Base-by-base conservation (phyloP, 2,888 invertebrate species). In the Troglohyphantes excavatus region DNA sequence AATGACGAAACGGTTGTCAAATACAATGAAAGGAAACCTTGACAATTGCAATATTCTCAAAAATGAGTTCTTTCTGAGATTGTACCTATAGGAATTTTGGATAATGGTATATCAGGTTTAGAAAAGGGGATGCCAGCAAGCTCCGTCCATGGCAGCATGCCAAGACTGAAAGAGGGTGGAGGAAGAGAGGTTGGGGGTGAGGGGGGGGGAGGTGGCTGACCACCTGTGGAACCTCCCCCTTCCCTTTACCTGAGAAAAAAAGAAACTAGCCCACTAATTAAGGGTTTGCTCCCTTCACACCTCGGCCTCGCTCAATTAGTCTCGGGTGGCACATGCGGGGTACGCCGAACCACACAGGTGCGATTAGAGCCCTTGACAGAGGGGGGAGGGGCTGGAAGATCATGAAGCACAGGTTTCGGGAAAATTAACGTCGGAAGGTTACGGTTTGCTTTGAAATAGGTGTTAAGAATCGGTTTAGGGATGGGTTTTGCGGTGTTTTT, bases 291-390 rank as follows among this genome's bases (percentile, higher is more conserved):
- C 5, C 21, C 75, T 75, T 75, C 75, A 61, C 75, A 75, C 75
- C 61, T 75, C 59, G 46, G 75, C 61, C 59, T 75, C 59, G 46
- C 59, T 75, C 82, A 70, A 82, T 82, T 82, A 61, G 82, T 70
- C 70, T 59, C 46, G 70, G 70, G 33, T 81, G 79, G 67, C 67
- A 26, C 65, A 39, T 39, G 17, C 13, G 53, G 65, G 43, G 67
- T 65, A 78, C 39, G 53, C 53, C 70, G 33, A 17, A 70, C 23
- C 5, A 11, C 78, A 78, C 76, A 76, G 75, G 85, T 70, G 76
- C 27, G 63, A 43, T 19, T 43, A 17, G 65, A 73, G n/a, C 5
- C 53, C 21, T 26, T 83, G 82, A 63, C 82, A 72, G 5, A 23
- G 26, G 61, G 39, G 26, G 61, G 39, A 63, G 29, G 72, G 63